Base-by-base conservation (phyloP, 2,888 invertebrate species). In the Brenthis daphne region DNA sequence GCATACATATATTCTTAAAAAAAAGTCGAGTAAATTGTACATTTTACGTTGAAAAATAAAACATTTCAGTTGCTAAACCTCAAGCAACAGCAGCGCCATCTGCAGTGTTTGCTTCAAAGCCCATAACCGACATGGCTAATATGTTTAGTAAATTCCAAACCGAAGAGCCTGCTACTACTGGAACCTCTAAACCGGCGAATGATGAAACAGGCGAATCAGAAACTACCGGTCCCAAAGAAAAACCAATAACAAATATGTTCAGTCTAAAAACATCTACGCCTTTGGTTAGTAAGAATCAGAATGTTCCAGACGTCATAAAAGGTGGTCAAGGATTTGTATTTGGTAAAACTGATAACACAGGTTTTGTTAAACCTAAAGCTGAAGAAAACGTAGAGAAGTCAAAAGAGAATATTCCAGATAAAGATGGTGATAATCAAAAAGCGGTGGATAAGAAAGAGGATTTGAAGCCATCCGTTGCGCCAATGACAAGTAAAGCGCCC, bases 151-250 rank as follows among this genome's bases (percentile, higher is more conserved):
- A 87, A 79, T 83, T 82, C 73, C 54, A 68, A 55, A 12, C 64
- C 12, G 80, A 80, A 74, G 78, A 83, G 0, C 82, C 69, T 11
- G 16, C 63, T 20, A 14, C 67, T 24, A 29, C 74, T 12, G 61
- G 43, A 11, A 82, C 73, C 65, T 73, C 78, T 3, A 83, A 84
- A 73, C 84, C 87, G n/a, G 6, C 51, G 11, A 53, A 53, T 53
- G 82, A 79, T 58, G 91, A 89, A 82, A 90, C 88, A 6, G 88
- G 88, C 0, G 91, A 91, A 80, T 78, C 80, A 6, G 87, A 88
- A 72, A 67, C 77, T 13, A 63, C 72, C 3, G 75, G 72, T 12
- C 80, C 82, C 67, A 79, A 77, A 68, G 81, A 82, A 5, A 87
- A 89, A 80, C 83, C 85, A 3, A 71, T 85, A 20, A 80, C 84